Conservation (phyloP, 2,797 vertebrate species). For the Vespertilio murinus region DNA sequence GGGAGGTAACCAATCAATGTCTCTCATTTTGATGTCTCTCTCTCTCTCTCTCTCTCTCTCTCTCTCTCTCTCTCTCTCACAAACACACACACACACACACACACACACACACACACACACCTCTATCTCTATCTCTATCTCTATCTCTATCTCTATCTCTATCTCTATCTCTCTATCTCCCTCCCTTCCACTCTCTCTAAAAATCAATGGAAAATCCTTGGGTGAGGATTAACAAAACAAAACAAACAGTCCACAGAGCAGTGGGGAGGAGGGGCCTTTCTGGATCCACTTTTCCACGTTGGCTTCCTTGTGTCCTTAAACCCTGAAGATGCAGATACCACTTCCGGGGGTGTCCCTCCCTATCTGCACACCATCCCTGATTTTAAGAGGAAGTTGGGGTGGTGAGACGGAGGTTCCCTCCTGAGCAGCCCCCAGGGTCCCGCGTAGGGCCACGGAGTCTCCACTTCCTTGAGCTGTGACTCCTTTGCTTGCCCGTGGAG, state of each 20-base stretch:
- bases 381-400: no score
- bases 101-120: no score
- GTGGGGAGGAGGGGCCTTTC: not conserved
- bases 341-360: rapidly evolving
- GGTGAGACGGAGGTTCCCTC: not conserved
- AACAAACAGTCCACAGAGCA: not conserved
- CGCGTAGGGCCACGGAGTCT: not conserved
- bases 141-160: no score
- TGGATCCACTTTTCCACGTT: not conserved
- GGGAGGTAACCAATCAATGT: not conserved
- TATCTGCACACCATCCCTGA: no score
- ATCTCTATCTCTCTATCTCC: not conserved
- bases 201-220: not conserved
- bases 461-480: not conserved
- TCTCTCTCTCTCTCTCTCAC: no score
- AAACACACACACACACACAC: no score
- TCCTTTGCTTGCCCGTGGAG: not conserved
- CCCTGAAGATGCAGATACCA: not conserved
- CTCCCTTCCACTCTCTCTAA: not conserved
- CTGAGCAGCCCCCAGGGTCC: not conserved
- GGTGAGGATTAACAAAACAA: not conserved
- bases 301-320: not conserved
- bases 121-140: not conserved
- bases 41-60: not conserved
- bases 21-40: not conserved